Percentiles rank a stretch among this genome's conserved stretches.
phyloP scores from a whole-genome alignment of 2,797 vertebrate species.

The Anguilla marmorata region DNA sequence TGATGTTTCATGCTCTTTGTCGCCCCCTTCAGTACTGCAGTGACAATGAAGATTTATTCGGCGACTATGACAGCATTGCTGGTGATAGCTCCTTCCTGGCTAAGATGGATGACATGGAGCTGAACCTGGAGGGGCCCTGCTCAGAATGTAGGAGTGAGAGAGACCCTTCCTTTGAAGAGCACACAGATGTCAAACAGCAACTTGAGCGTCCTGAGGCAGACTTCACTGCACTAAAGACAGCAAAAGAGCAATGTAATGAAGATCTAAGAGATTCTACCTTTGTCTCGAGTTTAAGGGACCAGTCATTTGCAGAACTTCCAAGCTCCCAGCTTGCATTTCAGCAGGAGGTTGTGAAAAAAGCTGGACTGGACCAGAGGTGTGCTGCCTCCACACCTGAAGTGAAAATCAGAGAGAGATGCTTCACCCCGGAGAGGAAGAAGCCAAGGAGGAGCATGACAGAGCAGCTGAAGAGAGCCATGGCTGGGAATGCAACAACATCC shows the following conservation, averaged over 20 bases:
- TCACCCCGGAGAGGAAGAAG: background rate
- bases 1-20: background rate
- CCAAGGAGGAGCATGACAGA: conserved; percentile 78
- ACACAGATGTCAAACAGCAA: background rate
- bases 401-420: conserved; percentile 1
- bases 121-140: conserved; percentile 42
- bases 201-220: conserved; percentile 11
- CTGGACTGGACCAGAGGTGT: conserved; percentile 35
- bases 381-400: conserved; percentile 39
- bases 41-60: conserved; percentile 86
- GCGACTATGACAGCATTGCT: conserved; percentile 81
- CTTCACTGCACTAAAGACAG: conserved; percentile 10
- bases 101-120: conserved; percentile 74
- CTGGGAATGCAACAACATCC: conserved; percentile 80
- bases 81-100: conserved; percentile 77
- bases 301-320: conserved; percentile 70
- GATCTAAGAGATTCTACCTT: conserved; percentile 48
- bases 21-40: conserved; percentile 67
- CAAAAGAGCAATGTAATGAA: conserved; percentile 3
- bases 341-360: conserved; percentile 46
- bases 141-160: conserved; percentile 38
- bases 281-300: conserved; percentile 50
- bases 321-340: conserved; percentile 76
- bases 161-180: background rate
- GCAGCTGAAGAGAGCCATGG: conserved; percentile 84